phyloP scores from a whole-genome alignment of 2,888 invertebrate species.

The Rotaria magnacalcarata region DNA sequence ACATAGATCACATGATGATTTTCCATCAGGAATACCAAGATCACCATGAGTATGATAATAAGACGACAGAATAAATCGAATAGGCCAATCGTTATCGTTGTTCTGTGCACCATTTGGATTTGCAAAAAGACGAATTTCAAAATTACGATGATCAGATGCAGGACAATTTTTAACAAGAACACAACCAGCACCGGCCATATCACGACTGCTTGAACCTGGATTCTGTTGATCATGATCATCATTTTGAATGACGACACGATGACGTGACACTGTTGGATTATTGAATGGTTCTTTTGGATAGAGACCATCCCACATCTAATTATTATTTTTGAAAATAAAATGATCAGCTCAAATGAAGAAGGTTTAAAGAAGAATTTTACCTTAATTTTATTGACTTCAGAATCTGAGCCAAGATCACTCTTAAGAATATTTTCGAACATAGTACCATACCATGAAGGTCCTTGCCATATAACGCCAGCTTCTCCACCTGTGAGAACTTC shows the following conservation, averaged over 20 bases:
- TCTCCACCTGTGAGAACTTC: constrained; percentile 46
- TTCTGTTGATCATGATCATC: constrained; percentile 47
- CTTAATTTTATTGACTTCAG: constrained; percentile 45
- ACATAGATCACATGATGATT: constrained; percentile 43
- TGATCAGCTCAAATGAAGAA: not conserved
- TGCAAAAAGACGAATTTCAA: constrained; percentile 41
- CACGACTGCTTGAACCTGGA: constrained; percentile 45
- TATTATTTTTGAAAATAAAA: not conserved
- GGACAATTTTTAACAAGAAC: constrained; percentile 46
- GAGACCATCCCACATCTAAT: constrained; percentile 42
- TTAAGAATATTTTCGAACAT: constrained; percentile 39
- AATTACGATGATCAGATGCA: constrained; percentile 39
- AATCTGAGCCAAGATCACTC: constrained; percentile 41
- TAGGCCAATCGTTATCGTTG: constrained; percentile 45
- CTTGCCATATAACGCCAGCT: constrained; percentile 43
- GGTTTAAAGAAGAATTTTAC: not conserved
- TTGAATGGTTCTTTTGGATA: constrained; percentile 46
- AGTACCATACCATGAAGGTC: constrained; percentile 45
- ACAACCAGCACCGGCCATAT: constrained; percentile 45
- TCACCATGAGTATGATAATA: constrained; percentile 45
- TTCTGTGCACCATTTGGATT: constrained; percentile 40
- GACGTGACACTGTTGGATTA: constrained; percentile 39
- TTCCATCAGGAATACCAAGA: constrained; percentile 44
- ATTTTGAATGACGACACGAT: constrained; percentile 46
- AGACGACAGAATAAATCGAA: constrained; percentile 46